Conservation (phyloP, 2,888 invertebrate genomes). For the Sesamia inferens region DNA sequence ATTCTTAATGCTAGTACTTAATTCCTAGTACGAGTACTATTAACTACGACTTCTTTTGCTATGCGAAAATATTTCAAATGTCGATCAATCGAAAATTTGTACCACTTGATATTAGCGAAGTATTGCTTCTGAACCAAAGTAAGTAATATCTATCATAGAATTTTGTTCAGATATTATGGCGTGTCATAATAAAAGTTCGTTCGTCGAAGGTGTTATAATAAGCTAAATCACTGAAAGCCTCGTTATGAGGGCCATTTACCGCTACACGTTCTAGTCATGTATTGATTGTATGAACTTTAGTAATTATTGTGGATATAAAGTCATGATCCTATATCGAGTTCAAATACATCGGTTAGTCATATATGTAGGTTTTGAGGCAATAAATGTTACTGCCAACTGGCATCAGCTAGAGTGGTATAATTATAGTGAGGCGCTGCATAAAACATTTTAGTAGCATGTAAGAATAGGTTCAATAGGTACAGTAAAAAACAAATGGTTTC, state of each 20-base stretch:
- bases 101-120: slow-evolving; percentile 8
- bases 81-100: not conserved
- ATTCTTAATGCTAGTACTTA: too few species aligned
- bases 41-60: not conserved
- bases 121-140: slow-evolving; percentile 10
- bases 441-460: slow-evolving; percentile 20
- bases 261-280: slow-evolving; percentile 20
- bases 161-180: slow-evolving; percentile 1
- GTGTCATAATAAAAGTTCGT: slow-evolving; percentile 11
- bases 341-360: slow-evolving; percentile 35
- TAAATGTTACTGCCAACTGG: slow-evolving; percentile 36
- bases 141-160: slow-evolving; percentile 5
- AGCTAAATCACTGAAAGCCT: slow-evolving; percentile 4
- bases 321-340: slow-evolving; percentile 43
- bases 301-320: slow-evolving; percentile 30
- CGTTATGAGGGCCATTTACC: slow-evolving; percentile 15
- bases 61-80: not conserved
- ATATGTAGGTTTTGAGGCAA: slow-evolving; percentile 25
- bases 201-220: slow-evolving; percentile 8
- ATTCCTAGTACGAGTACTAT: not conserved
- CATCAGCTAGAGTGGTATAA: slow-evolving; percentile 24
- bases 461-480: not conserved
- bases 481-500: not conserved
- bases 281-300: slow-evolving; percentile 41
- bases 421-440: slow-evolving; percentile 1